Evolutionary conservation across 2,113 vertebrate species (phyloP), one percentile per base, ranked within the genome.

Genomic region (Ginglymostoma cirratum): DNA sequence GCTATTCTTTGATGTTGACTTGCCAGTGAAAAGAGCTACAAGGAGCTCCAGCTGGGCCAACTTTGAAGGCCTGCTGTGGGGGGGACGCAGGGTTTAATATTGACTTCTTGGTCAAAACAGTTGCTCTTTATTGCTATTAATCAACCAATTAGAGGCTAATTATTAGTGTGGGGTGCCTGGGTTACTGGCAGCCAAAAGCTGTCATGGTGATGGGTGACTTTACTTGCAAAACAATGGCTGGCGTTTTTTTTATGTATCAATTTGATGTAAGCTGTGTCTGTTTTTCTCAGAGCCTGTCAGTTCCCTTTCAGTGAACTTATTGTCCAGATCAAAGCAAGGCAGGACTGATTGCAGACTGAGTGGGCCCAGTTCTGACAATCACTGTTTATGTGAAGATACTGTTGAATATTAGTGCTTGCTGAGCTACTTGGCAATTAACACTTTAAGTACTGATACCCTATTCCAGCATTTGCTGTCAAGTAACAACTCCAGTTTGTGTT

Each of bases 131-230:
- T 96, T 96, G 96, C 95, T 97, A 96, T 97, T 98, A 98, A 98
- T 98, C 97, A 98, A 97, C 97, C 97, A 98, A 98, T 98, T 98
- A 98, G 97, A 96, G 96, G 95, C 97, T 97, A 97, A 98, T 98
- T 98, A 98, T 97, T 97, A 97, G 94, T 45, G 69, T 34, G 67
- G 94, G 52, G 67, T 15, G 94, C 23, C 45, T 45, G 94, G 94
- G 15, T 42, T 24, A 52, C 27, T 95, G 42, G 69, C 69, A 72
- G 94, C 94, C 67, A 69, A 14, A 52, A 70, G 94, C 61, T 45
- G 94, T 52, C 94, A 95, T 48, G 94, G 42, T 72, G 38, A 38
- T 72, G 42, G 24, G 30, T 72, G 67, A 70, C 45, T 72, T 72
- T 95, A 67, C 45, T 72, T 48, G 10, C 67, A 95, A 95, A 34